Evolutionary conservation across 1,140 invertebrate species (phyloP).

Genomic region (Hyposmocoma kahamanoa): DNA sequence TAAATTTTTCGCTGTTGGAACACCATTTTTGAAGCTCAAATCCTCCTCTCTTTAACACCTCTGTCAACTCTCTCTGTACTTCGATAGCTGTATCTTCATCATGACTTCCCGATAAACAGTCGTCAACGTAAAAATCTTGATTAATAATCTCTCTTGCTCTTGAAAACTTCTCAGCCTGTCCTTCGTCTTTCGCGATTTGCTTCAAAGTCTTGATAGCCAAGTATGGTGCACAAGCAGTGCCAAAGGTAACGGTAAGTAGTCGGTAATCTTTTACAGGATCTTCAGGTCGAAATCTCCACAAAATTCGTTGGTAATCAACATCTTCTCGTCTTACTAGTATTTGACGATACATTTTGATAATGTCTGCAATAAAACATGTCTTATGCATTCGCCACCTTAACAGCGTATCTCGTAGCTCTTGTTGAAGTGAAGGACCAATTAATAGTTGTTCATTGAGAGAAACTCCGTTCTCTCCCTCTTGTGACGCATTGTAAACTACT

Average conservation of each 20-base stretch:
- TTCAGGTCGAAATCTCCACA: slow-evolving; percentile 36
- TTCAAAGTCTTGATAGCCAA: slow-evolving; percentile 34
- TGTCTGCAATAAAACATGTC: slow-evolving; percentile 52
- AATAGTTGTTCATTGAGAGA: slow-evolving; percentile 56
- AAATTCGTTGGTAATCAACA: slow-evolving; percentile 46
- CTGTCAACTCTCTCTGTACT: slow-evolving; percentile 19
- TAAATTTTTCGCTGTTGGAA: background rate
- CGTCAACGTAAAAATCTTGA: slow-evolving; percentile 51
- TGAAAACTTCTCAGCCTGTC: slow-evolving; percentile 15
- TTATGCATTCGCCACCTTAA: slow-evolving; percentile 51
- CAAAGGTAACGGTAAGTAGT: slow-evolving; percentile 42
- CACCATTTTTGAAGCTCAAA: slow-evolving; percentile 33
- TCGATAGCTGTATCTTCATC: slow-evolving; percentile 22
- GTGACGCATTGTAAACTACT: slow-evolving; percentile 46
- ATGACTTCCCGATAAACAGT: slow-evolving; percentile 36
- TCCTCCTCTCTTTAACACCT: slow-evolving; percentile 24
- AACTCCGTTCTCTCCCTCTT: slow-evolving; percentile 30
- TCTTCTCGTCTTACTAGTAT: slow-evolving; percentile 33
- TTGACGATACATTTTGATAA: slow-evolving; percentile 57
- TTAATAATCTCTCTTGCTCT: slow-evolving; percentile 21
- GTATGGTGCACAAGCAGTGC: slow-evolving; percentile 43
- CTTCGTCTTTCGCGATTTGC: slow-evolving; percentile 34
- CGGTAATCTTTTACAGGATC: slow-evolving; percentile 22
- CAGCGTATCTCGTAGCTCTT: slow-evolving; percentile 50
- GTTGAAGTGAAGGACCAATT: slow-evolving; percentile 55